Evolutionary conservation across 2,797 vertebrate genomes (phyloP), one percentile per base, ranked within the genome.

Genomic region (Tachyglossus aculeatus): DNA sequence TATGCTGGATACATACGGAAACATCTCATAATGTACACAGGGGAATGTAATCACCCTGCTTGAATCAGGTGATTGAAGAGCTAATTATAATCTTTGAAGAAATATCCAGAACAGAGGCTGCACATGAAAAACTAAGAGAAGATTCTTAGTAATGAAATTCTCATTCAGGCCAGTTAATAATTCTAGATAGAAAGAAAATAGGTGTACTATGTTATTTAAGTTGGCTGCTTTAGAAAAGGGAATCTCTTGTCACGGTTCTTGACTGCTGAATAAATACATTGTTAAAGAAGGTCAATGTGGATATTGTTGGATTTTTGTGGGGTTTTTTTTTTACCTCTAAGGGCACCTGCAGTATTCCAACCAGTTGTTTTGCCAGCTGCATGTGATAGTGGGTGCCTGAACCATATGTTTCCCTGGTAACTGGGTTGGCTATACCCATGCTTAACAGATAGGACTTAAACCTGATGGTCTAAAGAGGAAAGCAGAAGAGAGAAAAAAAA

Each of bases 381-480:
- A 98, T 91, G 78, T 99, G 98, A 88, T 98, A 99, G 83, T 98
- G 94, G 11, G 97, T 99, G 37, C 98, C 98, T 0, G 98, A 98
- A 70, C 98, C 97, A 0, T 95, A 92, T 0, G 97, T 99, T 85
- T 99, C 98, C 71, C 97, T 93, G 6, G 98, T 99, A 24, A 99
- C 98, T 21, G 98, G 98, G 82, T 99, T 94, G 66, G 96, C 96
- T 58, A 99, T 99, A 39, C 98, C 98, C 98, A 99, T 99, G 85
- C 98, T 99, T 81, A 99, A 87, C 15, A 99, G 92, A 80, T 99
- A 99, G 21, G 98, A 99, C 77, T 99, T 99, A 81, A 99, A 99
- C 37, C 95, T 94, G 74, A 99, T 96, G 3, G 98, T 99, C 97
- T 94, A 54, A 66, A 61, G 1, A 51, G 57, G 24, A 34, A 34